phyloP scores from a whole-genome alignment of 1,140 invertebrate genomes.

The Ceratosolen solmsi region DNA sequence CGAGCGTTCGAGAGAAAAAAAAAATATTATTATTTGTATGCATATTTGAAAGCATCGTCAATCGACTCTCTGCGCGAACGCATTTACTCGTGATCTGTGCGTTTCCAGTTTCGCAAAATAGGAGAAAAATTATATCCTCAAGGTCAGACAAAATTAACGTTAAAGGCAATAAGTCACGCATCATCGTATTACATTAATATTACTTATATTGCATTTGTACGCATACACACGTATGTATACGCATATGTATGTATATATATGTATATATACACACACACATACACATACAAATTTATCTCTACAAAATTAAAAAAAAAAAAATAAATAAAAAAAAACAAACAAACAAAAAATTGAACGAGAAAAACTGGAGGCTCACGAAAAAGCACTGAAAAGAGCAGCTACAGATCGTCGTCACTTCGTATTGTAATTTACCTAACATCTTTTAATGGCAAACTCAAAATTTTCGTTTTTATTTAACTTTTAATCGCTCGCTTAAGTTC shows the following conservation, averaged over 20 bases:
- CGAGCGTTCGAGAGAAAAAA: constrained; percentile 51
- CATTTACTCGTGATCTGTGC: constrained; percentile 18
- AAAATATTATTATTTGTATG: constrained; percentile 31
- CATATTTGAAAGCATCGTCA: constrained; percentile 23
- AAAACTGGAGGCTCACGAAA: constrained; percentile 53
- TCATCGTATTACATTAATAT: constrained; percentile 13
- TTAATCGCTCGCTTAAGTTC: constrained; percentile 11
- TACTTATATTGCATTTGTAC: constrained; percentile 31
- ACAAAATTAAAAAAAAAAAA: too few relatives aligned
- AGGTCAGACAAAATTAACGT: constrained; percentile 11
- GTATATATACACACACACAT: too few relatives aligned
- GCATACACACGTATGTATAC: constrained; percentile 21
- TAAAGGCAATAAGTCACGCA: not conserved
- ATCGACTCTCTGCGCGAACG: not conserved
- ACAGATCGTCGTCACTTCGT: constrained; percentile 42
- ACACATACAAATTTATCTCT: too few relatives aligned
- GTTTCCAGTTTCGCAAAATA: constrained; percentile 33
- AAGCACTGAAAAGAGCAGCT: constrained; percentile 51
- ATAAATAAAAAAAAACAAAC: too few relatives aligned
- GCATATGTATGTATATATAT: not conserved
- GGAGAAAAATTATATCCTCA: constrained; percentile 29
- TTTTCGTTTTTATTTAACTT: constrained; percentile 26
- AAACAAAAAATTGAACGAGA: constrained; percentile 29
- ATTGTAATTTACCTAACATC: constrained; percentile 18
- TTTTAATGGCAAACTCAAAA: constrained; percentile 24